Evolutionary conservation across 1,140 invertebrate genomes (phyloP).

Genomic region (Ceratoteleas bidentatus): DNA sequence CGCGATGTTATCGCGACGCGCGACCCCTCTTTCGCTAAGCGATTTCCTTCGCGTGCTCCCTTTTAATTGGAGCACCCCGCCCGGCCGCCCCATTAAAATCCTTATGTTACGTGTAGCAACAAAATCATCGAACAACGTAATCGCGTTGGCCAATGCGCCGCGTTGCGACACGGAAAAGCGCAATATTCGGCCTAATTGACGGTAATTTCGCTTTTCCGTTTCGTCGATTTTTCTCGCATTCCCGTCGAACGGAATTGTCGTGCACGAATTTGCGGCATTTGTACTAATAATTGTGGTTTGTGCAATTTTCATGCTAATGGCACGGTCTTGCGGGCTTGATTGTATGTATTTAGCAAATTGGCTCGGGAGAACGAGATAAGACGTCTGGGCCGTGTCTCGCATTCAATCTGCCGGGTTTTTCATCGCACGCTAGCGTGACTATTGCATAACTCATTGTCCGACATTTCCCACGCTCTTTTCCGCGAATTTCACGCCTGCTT

Average conservation of each 20-base stretch:
- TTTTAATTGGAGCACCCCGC: constrained; percentile 71
- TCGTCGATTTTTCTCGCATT: not conserved
- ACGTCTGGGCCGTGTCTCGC: constrained; percentile 51
- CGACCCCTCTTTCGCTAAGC: constrained; percentile 70
- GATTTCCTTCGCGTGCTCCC: constrained; percentile 78
- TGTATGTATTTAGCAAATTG: constrained; percentile 57
- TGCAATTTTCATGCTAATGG: constrained; percentile 29
- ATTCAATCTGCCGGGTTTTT: constrained; percentile 51
- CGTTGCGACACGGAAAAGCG: no score
- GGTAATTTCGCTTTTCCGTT: not conserved
- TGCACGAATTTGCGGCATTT: constrained; percentile 26
- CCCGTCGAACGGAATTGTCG: constrained; percentile 14
- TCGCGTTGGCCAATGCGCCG: constrained; percentile 11
- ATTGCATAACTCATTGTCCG: constrained; percentile 66
- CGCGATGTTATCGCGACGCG: constrained; percentile 67
- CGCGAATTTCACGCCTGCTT: constrained; percentile 61
- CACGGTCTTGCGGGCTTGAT: constrained; percentile 35
- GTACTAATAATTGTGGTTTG: constrained; percentile 31
- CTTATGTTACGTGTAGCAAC: constrained; percentile 67
- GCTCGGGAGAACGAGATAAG: constrained; percentile 45
- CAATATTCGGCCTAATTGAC: not conserved
- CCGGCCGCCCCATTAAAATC: constrained; percentile 43
- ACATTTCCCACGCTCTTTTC: constrained; percentile 66
- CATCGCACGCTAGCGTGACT: constrained; percentile 58
- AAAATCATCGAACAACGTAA: constrained; percentile 60